Conservation (phyloP, 2,888 invertebrate genomes). For the Baccha elongata region DNA sequence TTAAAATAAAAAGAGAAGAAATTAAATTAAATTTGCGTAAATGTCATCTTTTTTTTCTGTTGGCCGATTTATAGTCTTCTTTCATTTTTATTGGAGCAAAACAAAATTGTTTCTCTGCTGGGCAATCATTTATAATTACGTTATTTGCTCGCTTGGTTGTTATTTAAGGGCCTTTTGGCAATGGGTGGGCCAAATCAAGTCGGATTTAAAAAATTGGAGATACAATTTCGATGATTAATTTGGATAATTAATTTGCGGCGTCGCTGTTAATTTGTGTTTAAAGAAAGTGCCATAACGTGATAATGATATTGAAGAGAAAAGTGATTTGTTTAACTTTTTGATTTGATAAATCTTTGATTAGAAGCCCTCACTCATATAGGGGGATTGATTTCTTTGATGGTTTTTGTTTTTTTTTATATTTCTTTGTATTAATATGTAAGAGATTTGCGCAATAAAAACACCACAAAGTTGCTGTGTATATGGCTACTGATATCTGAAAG, state of each 20-base stretch:
- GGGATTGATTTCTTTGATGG: slow-evolving; percentile 8
- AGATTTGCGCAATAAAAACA: slow-evolving; percentile 38
- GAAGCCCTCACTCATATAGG: neutral
- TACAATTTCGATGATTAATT: slow-evolving; percentile 67
- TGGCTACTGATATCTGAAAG: neutral
- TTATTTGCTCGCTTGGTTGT: neutral
- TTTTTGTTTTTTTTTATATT: slow-evolving; percentile 5
- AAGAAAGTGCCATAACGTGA: slow-evolving; percentile 50
- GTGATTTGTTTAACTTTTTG: slow-evolving; percentile 43
- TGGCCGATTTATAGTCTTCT: slow-evolving; percentile 3
- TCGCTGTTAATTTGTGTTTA: slow-evolving; percentile 38
- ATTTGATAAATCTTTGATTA: slow-evolving; percentile 40
- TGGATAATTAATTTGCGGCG: slow-evolving; percentile 59
- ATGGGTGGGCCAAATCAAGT: slow-evolving; percentile 56
- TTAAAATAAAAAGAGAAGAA: neutral
- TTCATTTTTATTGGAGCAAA: slow-evolving; percentile 33
- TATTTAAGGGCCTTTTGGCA: slow-evolving; percentile 52
- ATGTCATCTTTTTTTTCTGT: slow-evolving; percentile 55
- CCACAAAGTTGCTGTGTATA: neutral
- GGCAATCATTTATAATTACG: slow-evolving; percentile 13
- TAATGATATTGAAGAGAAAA: slow-evolving; percentile 16
- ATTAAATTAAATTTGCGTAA: slow-evolving; percentile 24
- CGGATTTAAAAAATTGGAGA: slow-evolving; percentile 36
- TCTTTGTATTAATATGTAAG: slow-evolving; percentile 6
- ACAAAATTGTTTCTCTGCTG: slow-evolving; percentile 6